Base-by-base conservation (phyloP, 2,888 invertebrate genomes). In the Drosophila kambysellisi region DNA sequence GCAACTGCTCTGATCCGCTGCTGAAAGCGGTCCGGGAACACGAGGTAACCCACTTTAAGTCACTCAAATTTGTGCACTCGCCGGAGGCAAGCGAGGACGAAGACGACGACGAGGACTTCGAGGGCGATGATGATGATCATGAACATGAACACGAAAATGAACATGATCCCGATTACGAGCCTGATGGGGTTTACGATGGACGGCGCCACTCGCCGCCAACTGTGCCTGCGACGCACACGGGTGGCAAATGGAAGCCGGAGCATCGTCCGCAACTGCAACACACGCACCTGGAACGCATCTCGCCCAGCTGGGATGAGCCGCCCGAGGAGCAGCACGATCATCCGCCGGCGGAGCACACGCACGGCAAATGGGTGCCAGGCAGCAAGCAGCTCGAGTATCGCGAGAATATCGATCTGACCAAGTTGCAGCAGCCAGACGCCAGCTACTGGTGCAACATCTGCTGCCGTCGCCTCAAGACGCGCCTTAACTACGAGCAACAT, bases 391-490 rank as follows among this genome's bases (percentile, higher is more conserved):
- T 94, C 92, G 62, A 95, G 51, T 92, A 92, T 93, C 71, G 94
- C 92, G 90, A 95, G 92, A 91, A 94, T 89, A 86, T 90, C 7
- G 89, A 91, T 37, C 73, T 91, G 15, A 89, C 90, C 51, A 89
- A 88, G 57, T 51, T 82, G 17, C 72, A 73, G 32, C 73, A 70
- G 9, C 73, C 79, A 4, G 73, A 72, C 0, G 80, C 88, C 37
- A 88, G 86, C 82, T 97, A 96, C 91, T 97, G 96, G 96, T 97
- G 97, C 90, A 96, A 95, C 67, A 96, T 96, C 32, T 97, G 97
- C 90, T 96, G 97, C 81, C 94, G 97, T 62, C 94, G 95, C 62
- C 94, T 97, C 11, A 96, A 96, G 17, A 96, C 96, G 1, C 95
- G 95, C 92, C 93, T 95, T 39, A 95, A 96, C 79, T 97, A 96